Evolutionary conservation across 2,888 invertebrate species (phyloP), one percentile per base, ranked within the genome.

Genomic region (Mythimna ferrago): DNA sequence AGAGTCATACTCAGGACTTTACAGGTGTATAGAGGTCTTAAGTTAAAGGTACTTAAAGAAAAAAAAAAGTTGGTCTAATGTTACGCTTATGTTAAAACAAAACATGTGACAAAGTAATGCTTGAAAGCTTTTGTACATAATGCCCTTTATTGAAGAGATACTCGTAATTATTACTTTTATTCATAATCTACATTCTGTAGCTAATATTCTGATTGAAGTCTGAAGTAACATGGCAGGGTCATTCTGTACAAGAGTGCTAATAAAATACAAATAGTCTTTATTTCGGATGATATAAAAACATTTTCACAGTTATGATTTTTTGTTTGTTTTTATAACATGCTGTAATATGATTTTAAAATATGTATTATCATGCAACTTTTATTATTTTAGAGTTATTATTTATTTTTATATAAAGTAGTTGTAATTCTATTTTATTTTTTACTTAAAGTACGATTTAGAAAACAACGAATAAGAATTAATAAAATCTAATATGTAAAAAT

Each of bases 21-120:
- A 48, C 6, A 1, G 16, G 48, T 48, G 48, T 6, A 48, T 62
- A 58, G 72, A 66, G 41, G 7, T 16, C n/a, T 66, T 68, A 26
- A 53, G 0, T 65, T 14, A 54, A 62, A 19, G 67, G 53, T 26
- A n/a, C n/a, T n/a, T n/a, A 66, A 66, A 57, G 61, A 38, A 26
- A 71, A 69, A 69, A 58, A 48, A 19, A 48, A 32, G 79, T 82
- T 81, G 75, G 85, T 79, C 81, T 87, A 86, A 78, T 67, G 87
- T 88, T 80, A 73, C 86, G 81, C 64, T 80, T 85, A 86, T 87
- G 80, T 79, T 68, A 58, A 76, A 78, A 77, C 84, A 77, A 81
- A 84, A 84, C 78, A 77, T 84, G 66, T 77, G 71, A 84, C 85
- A 84, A 81, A 69, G 56, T 81, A 83, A 60, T 84, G 67, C 76